Conservation (phyloP, 1,140 invertebrate genomes). For the Nilaparvata lugens region DNA sequence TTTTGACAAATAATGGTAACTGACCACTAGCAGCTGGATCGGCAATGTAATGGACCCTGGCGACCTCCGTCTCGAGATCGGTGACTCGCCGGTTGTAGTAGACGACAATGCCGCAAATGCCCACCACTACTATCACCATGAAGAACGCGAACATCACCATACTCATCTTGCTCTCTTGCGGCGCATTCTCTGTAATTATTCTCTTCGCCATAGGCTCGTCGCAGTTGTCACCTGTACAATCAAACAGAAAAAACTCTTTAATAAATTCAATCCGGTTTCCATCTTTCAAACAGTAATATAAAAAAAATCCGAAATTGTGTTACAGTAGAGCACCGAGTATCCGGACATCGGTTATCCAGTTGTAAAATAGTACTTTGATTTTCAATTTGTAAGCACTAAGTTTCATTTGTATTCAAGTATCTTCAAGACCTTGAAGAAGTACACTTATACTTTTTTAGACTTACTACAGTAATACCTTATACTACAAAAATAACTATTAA, state of each 20-base stretch:
- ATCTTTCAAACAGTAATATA: no score
- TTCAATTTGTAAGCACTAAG: no score
- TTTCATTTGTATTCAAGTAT: no score
- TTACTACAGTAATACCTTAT: no score
- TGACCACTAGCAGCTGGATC: slow-evolving; percentile 51
- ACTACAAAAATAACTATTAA: no score
- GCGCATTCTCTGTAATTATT: slow-evolving; percentile 34
- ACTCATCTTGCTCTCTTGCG: slow-evolving; percentile 38
- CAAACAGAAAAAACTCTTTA: slow-evolving; percentile 23
- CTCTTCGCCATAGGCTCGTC: slow-evolving; percentile 36
- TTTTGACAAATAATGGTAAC: not conserved
- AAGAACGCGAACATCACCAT: slow-evolving; percentile 56
- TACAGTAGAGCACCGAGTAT: no score
- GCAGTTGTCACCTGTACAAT: slow-evolving; percentile 39
- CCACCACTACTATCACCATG: slow-evolving; percentile 51
- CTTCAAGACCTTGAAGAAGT: no score
- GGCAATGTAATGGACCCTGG: slow-evolving; percentile 82
- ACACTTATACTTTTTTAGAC: no score
- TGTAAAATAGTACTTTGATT: no score
- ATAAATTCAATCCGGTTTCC: no score
- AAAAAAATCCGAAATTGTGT: no score
- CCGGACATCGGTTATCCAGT: no score
- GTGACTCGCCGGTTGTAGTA: slow-evolving; percentile 69
- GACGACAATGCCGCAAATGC: slow-evolving; percentile 51
- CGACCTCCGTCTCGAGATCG: slow-evolving; percentile 74